Conservation (phyloP, 2,797 vertebrate species). For the Darevskia mixta region DNA sequence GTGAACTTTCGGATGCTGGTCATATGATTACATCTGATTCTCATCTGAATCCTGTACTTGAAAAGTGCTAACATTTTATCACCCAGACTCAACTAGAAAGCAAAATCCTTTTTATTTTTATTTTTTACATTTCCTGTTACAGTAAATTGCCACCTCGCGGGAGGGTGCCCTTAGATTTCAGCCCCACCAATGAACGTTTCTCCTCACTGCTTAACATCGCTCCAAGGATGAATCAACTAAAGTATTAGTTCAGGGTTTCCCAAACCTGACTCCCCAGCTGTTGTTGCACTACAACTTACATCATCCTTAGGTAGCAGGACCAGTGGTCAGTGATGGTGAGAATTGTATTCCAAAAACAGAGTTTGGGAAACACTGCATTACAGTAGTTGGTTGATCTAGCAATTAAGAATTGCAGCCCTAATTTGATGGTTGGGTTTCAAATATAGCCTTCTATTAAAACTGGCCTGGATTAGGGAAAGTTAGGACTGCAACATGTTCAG, state of each 20-base stretch:
- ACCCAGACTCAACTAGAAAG: background rate
- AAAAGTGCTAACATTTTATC: background rate
- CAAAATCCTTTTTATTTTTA: background rate
- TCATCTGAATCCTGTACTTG: fast-evolving
- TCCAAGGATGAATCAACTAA: background rate
- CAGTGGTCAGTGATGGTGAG: too few species aligned
- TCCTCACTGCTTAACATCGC: background rate
- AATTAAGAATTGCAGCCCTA: background rate
- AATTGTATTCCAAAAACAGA: too few species aligned
- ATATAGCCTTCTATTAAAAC: background rate
- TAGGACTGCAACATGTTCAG: background rate
- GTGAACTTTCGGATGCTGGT: background rate
- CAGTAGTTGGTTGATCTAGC: background rate
- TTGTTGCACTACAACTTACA: too few species aligned
- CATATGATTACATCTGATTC: background rate
- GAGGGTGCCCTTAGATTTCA: background rate
- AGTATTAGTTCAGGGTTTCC: too few species aligned
- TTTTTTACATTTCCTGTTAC: background rate
- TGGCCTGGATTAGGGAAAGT: background rate
- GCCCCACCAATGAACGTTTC: background rate
- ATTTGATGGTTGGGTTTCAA: background rate
- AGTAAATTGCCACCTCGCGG: background rate
- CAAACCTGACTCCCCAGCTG: too few species aligned
- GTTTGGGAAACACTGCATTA: background rate
- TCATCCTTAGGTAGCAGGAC: too few species aligned